Conservation (phyloP, 2,797 vertebrate species). For the Acanthis flammea region DNA sequence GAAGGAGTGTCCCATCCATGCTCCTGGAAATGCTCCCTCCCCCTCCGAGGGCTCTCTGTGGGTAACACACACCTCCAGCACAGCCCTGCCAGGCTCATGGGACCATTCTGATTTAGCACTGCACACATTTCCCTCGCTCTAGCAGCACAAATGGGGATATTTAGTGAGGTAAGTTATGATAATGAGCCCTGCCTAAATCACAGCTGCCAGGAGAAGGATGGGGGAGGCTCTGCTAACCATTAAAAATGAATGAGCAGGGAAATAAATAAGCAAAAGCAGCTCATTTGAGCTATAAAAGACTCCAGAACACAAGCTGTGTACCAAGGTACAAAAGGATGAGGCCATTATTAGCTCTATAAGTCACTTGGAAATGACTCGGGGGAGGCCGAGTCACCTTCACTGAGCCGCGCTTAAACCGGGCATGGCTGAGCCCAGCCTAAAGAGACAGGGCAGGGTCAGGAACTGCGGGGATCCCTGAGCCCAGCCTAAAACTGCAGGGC, state of each 20-base stretch:
- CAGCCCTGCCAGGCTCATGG: not conserved
- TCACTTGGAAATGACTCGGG: slow-evolving; percentile 36
- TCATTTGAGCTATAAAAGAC: slow-evolving; percentile 71
- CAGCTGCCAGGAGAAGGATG: slow-evolving; percentile 66
- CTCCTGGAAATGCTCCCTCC: not conserved
- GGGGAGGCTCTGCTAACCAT: slow-evolving; percentile 59
- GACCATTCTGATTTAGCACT: slow-evolving; percentile 19
- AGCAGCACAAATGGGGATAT: not conserved
- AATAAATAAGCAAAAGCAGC: slow-evolving; percentile 51
- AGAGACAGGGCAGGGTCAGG: too few relatives aligned
- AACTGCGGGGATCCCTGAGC: too few relatives aligned
- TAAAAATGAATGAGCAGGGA: slow-evolving; percentile 57
- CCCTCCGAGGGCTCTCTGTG: not conserved
- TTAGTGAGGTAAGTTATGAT: slow-evolving; percentile 52
- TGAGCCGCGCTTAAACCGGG: not conserved
- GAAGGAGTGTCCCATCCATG: not conserved
- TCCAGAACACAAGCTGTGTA: slow-evolving; percentile 72
- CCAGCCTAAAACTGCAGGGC: too few relatives aligned
- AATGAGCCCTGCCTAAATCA: slow-evolving; percentile 66
- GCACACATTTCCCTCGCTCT: not conserved
- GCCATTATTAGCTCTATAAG: slow-evolving; percentile 55
- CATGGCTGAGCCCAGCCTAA: not conserved
- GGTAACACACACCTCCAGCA: not conserved
- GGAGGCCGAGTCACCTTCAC: not conserved
- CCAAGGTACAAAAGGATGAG: slow-evolving; percentile 44